Evolutionary conservation across 1,140 invertebrate genomes (phyloP).

Genomic region (Hyles euphorbiae): DNA sequence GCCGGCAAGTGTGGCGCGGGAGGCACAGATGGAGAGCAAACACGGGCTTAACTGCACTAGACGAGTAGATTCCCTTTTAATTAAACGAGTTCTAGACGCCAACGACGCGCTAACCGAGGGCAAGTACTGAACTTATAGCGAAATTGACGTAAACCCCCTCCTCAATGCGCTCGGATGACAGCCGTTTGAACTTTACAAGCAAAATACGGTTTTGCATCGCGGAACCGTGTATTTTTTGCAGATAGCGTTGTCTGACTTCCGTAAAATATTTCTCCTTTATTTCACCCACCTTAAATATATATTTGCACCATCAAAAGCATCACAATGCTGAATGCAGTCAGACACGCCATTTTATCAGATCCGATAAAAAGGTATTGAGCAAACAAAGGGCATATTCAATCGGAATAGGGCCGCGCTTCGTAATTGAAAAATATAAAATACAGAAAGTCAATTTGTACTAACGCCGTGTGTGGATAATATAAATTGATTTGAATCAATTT

Average conservation of each 20-base stretch:
- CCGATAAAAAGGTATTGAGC: too few species aligned
- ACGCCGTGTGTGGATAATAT: conserved; percentile 23
- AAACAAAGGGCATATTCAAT: conserved; percentile 18
- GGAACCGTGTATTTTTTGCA: too few species aligned
- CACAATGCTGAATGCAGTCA: too few species aligned
- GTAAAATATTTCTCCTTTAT: too few species aligned
- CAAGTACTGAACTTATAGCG: conserved; percentile 19
- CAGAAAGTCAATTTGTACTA: conserved; percentile 29
- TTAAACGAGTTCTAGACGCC: conserved; percentile 44
- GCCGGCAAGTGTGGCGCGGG: conserved; percentile 18
- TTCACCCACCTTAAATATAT: too few species aligned
- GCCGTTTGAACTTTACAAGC: conserved; percentile 3
- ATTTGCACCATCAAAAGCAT: too few species aligned
- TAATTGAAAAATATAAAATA: conserved; percentile 33
- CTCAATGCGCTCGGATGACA: conserved; percentile 7
- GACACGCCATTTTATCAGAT: too few species aligned
- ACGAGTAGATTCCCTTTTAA: conserved; percentile 56
- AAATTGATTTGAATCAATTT: conserved; percentile 39
- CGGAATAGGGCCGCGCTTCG: conserved; percentile 15
- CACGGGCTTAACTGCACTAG: conserved; percentile 43
- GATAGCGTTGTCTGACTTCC: too few species aligned
- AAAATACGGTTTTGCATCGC: conserved; percentile 10
- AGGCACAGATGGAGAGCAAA: conserved; percentile 40
- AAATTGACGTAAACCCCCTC: conserved; percentile 26
- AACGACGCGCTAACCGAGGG: conserved; percentile 17